Conservation (phyloP, 1,140 invertebrate genomes). For the Neelides sp. region DNA sequence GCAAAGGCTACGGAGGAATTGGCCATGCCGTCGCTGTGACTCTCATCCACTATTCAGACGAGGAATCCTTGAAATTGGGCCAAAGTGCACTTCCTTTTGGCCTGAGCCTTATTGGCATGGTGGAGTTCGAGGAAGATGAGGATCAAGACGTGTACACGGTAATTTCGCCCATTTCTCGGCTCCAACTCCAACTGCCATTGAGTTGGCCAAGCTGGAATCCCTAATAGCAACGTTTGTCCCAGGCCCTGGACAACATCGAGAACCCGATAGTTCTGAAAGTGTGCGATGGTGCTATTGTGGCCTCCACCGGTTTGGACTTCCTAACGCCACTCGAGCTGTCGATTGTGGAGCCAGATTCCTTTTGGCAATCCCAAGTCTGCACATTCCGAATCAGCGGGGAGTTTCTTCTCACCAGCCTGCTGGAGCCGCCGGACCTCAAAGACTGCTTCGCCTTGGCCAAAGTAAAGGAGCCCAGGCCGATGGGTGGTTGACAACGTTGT, state of each 20-base stretch:
- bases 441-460: slow-evolving; percentile 21
- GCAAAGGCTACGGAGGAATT: slow-evolving; percentile 3
- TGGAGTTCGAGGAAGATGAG: slow-evolving; percentile 26
- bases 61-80: slow-evolving; percentile 13
- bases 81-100: slow-evolving; percentile 16
- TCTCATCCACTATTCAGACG: slow-evolving; percentile 13
- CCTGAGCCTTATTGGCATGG: slow-evolving; percentile 19
- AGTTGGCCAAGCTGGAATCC: too few relatives aligned
- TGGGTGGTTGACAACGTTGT: neutral
- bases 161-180: neutral
- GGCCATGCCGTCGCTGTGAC: slow-evolving; percentile 19
- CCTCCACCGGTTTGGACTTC: slow-evolving; percentile 21
- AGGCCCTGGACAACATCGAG: slow-evolving; percentile 21
- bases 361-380: slow-evolving; percentile 24
- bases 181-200: too few relatives aligned
- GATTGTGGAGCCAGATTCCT: slow-evolving; percentile 13
- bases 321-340: slow-evolving; percentile 15
- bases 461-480: too few relatives aligned
- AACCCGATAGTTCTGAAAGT: slow-evolving; percentile 26
- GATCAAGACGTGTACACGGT: slow-evolving; percentile 22
- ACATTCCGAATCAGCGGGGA: slow-evolving; percentile 28
- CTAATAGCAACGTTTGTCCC: too few relatives aligned
- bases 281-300: slow-evolving; percentile 17
- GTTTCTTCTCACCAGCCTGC: slow-evolving; percentile 21
- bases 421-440: slow-evolving; percentile 25